Percentiles rank a stretch among this genome's conserved stretches.
These are phyloP conservation scores for Botia almorhae DNA, from an alignment of 2,797 vertebrate species.

Conservation along the genomic window DNA sequence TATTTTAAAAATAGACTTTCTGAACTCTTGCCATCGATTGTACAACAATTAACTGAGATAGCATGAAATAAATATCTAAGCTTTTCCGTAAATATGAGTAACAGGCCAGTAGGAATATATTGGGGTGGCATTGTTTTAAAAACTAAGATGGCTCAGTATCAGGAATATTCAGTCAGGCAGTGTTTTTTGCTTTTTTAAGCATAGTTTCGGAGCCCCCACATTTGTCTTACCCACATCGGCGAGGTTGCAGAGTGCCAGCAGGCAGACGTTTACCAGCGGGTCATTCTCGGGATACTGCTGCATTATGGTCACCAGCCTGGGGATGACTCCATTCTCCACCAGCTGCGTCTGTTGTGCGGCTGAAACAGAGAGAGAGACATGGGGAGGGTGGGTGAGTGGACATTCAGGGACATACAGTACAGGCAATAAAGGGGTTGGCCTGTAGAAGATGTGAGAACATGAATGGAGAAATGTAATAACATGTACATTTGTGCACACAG, in stretches of 20 bases:
- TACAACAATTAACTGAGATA: background rate
- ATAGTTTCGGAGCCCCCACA: background rate
- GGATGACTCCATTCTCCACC: slow-evolving; percentile 83
- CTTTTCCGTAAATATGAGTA: background rate
- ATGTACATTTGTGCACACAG: background rate
- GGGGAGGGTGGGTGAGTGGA: background rate
- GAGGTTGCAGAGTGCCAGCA: slow-evolving; percentile 88
- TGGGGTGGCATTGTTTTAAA: background rate
- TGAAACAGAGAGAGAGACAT: slow-evolving; percentile 58
- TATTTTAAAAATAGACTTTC: background rate
- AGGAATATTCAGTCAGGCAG: background rate
- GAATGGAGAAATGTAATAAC: background rate
- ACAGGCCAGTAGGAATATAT: background rate
- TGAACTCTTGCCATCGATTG: background rate
- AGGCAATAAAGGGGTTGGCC: slow-evolving; percentile 15
- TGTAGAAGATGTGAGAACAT: slow-evolving; percentile 14
- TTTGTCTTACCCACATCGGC: slow-evolving; percentile 84
- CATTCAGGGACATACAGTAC: slow-evolving; percentile 14
- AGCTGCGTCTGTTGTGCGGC: slow-evolving; percentile 86
- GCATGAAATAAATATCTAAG: background rate
- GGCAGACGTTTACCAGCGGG: slow-evolving; percentile 84
- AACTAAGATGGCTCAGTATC: too few species aligned
- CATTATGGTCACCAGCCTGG: slow-evolving; percentile 84
- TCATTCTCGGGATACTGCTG: slow-evolving; percentile 84
- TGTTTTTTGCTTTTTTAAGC: too few species aligned